Evolutionary conservation across 1,140 invertebrate species (phyloP).

Genomic region (Drosophila auraria): DNA sequence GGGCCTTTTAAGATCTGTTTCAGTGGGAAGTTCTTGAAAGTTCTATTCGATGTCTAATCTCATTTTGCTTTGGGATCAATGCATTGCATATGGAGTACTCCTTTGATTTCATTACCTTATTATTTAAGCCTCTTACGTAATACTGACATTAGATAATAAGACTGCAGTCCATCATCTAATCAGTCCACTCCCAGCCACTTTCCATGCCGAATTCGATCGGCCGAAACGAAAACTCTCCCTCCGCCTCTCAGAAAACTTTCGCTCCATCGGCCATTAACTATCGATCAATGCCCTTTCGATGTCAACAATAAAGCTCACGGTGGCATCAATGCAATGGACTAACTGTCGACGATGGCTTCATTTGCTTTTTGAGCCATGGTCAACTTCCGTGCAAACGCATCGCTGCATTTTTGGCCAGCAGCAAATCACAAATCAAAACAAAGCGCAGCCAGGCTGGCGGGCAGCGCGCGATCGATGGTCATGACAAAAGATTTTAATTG

Average conservation of each 20-base stretch:
- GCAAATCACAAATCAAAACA: conserved; percentile 65
- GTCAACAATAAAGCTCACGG: conserved; percentile 38
- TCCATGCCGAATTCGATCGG: conserved; percentile 22
- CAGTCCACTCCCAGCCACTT: conserved; percentile 30
- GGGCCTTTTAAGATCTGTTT: conserved; percentile 2
- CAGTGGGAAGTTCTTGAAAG: not conserved
- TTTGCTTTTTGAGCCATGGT: conserved; percentile 47
- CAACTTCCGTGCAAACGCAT: conserved; percentile 72
- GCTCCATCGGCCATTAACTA: conserved; percentile 28
- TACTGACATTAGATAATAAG: conserved; percentile 16
- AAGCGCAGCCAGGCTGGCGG: conserved; percentile 17
- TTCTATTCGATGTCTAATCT: too few relatives aligned
- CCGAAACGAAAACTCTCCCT: conserved; percentile 25
- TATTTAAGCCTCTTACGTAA: not conserved
- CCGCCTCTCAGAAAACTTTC: conserved; percentile 51
- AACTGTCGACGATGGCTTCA: conserved; percentile 50
- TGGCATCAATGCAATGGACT: conserved; percentile 33
- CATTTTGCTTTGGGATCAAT: not conserved
- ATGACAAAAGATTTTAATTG: conserved; percentile 83
- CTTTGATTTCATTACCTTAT: not conserved
- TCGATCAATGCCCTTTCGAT: conserved; percentile 72
- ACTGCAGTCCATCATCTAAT: conserved; percentile 10
- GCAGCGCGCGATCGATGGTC: conserved; percentile 33
- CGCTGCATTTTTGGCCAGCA: conserved; percentile 48
- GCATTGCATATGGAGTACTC: not conserved